Conservation (phyloP, 1,140 invertebrate genomes). For the Atta cephalotes region DNA sequence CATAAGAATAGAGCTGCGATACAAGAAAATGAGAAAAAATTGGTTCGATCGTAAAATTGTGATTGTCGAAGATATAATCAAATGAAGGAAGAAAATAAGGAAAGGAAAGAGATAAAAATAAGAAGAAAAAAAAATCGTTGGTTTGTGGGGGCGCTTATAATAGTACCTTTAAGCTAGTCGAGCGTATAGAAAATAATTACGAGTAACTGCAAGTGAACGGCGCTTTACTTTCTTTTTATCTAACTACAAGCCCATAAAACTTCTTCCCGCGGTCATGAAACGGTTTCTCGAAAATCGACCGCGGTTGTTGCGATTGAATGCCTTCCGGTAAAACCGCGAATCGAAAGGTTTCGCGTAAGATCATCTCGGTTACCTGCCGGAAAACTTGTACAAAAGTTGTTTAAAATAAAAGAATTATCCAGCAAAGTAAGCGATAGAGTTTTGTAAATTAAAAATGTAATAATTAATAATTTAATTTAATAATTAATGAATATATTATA, state of each 20-base stretch:
- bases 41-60: constrained; percentile 36
- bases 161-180: constrained; percentile 46
- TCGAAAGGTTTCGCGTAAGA: background rate
- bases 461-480: no score
- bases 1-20: background rate
- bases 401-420: background rate
- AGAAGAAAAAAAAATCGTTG: constrained; percentile 23
- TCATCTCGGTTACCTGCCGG: background rate
- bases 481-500: no score
- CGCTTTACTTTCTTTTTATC: constrained; percentile 47
- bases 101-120: background rate
- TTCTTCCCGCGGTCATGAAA: constrained; percentile 45
- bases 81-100: background rate
- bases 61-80: constrained; percentile 5
- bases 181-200: constrained; percentile 63
- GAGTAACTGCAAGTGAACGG: constrained; percentile 42
- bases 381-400: background rate
- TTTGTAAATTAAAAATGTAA: background rate
- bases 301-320: constrained; percentile 16
- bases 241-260: constrained; percentile 28
- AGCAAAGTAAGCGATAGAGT: background rate
- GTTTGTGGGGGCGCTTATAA: constrained; percentile 24
- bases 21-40: constrained; percentile 19
- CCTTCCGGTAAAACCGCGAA: constrained; percentile 16
- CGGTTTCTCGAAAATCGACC: constrained; percentile 57